These are phyloP conservation scores for roundworm (Caenorhabditis elegans) DNA, from an alignment of 1,140 invertebrate genomes.

Conservation along the genomic window WBcel235 BX284603.4:4121501-4122000, in stretches of 20 bases:
- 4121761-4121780: no score
- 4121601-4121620: not conserved
- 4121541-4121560: conserved; percentile 49
- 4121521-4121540: conserved; percentile 60
- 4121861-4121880: no score
- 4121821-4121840: no score
- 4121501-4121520: conserved; percentile 37
- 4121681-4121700: conserved; percentile 55
- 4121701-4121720: conserved; percentile 55
- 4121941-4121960: no score
- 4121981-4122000: no score
- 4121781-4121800: not conserved
- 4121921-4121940: no score
- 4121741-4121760: no score
- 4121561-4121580: conserved; percentile 24
- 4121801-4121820: not conserved
- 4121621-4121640: not conserved
- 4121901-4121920: no score
- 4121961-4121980: no score
- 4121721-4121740: not conserved
- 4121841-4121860: no score
- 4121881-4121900: no score
- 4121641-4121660: conserved; percentile 31
- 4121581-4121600: not conserved
- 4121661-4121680: not conserved